Conservation (phyloP, 2,888 invertebrate species). For the Rhagonycha fulva region DNA sequence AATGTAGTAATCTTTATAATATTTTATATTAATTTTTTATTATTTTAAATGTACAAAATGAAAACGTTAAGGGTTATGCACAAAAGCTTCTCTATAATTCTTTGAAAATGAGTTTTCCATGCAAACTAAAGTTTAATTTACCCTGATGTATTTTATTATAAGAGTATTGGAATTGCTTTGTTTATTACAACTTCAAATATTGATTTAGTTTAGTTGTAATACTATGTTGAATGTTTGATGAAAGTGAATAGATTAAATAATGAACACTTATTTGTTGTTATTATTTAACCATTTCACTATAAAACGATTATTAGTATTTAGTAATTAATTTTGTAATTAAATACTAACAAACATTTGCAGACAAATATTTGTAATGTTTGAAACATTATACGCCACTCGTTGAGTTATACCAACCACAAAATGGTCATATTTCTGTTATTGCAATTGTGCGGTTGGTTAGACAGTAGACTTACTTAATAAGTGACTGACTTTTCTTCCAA, state of each 20-base stretch:
- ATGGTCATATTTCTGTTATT: not conserved
- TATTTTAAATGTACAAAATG: not conserved
- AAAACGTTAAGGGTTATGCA: not conserved
- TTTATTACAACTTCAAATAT: not conserved
- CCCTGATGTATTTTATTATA: not conserved
- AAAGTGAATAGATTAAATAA: not conserved
- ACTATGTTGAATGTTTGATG: not conserved
- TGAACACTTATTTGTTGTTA: not conserved
- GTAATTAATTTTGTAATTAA: not conserved
- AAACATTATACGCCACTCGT: not conserved
- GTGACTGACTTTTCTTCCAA: not conserved
- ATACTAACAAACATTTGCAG: not conserved
- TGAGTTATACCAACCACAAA: not conserved
- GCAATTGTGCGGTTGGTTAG: not conserved
- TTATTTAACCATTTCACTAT: not conserved
- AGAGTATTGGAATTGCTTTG: not conserved
- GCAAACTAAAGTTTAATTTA: not conserved
- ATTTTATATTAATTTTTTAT: not conserved
- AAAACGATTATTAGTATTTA: not conserved
- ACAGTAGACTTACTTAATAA: not conserved
- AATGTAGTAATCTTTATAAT: not conserved
- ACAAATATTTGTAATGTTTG: not conserved
- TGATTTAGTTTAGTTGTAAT: not conserved
- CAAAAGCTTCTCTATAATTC: not conserved
- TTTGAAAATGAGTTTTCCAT: not conserved